phyloP scores from a whole-genome alignment of 2,113 vertebrate species.

The Oreocharis arfaki region DNA sequence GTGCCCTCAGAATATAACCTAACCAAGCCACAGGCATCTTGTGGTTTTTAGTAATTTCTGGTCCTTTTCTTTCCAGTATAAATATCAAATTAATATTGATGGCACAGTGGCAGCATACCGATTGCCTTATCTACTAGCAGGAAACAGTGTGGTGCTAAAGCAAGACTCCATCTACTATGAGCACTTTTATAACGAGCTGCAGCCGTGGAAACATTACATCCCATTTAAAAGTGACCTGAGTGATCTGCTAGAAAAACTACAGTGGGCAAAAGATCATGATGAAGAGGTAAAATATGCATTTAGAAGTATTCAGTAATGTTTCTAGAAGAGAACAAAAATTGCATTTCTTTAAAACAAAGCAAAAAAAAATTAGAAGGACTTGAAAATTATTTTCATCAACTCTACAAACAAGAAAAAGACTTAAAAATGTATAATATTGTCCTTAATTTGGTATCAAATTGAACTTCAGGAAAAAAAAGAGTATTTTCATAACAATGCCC shows the following conservation, averaged over 20 bases:
- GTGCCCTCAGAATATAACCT: not conserved
- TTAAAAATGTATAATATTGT: not conserved
- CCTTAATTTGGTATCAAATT: not conserved
- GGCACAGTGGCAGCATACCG: conserved; percentile 96
- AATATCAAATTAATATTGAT: conserved; percentile 96
- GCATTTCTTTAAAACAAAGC: not conserved
- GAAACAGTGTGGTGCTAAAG: conserved; percentile 94
- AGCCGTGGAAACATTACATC: conserved; percentile 93
- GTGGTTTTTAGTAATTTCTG: not conserved
- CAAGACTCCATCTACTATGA: conserved; percentile 96
- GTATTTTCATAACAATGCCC: not conserved
- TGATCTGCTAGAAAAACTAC: conserved; percentile 91
- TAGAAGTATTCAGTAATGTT: not conserved
- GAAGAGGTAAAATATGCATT: conserved; percentile 77
- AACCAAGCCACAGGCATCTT: not conserved
- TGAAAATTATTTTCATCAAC: not conserved
- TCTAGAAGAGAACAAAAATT: not conserved
- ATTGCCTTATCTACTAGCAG: conserved; percentile 91
- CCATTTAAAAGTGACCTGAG: conserved; percentile 88
- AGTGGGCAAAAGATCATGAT: conserved; percentile 92
- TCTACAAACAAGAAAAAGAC: not conserved
- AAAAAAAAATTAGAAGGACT: not conserved
- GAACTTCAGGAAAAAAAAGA: not conserved
- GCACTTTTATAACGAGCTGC: conserved; percentile 91
- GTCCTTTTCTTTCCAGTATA: conserved; percentile 80